These are phyloP conservation scores for Eudyptes chrysolophus DNA, from an alignment of 2,113 vertebrate species.

Conservation along the genomic window DNA sequence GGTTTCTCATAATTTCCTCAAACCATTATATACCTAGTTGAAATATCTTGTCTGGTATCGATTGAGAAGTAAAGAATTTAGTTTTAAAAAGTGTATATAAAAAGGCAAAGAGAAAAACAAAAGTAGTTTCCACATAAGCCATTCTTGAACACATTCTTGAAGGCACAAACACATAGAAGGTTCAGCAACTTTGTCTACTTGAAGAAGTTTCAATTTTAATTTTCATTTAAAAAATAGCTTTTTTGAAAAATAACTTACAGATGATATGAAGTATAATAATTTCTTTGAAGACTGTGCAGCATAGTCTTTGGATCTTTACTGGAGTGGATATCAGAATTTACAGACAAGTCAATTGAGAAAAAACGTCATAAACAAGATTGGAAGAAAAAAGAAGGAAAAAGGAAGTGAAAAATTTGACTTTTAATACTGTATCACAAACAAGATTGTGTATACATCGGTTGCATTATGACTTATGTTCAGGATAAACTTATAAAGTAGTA, in stretches of 20 bases:
- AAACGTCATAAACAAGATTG: not conserved
- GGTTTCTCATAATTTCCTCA: not conserved
- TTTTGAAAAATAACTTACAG: not conserved
- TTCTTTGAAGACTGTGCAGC: not conserved
- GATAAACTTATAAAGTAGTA: not conserved
- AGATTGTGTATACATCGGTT: not conserved
- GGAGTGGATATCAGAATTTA: not conserved
- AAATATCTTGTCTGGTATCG: not conserved
- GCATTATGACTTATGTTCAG: not conserved
- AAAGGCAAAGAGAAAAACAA: not conserved
- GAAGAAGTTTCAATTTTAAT: not conserved
- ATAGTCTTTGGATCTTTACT: not conserved
- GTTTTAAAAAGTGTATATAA: not conserved
- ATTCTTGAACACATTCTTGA: not conserved
- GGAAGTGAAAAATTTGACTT: not conserved
- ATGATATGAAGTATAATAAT: not conserved
- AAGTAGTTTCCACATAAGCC: not conserved
- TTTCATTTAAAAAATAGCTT: not conserved
- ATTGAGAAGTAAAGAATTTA: not conserved
- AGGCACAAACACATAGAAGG: not conserved
- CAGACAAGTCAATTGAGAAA: not conserved
- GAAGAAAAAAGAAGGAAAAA: not conserved
- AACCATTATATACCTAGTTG: not conserved
- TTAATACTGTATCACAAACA: not conserved
- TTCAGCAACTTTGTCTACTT: not conserved